phyloP scores from a whole-genome alignment of 1,140 invertebrate species.

The Pantala flavescens region DNA sequence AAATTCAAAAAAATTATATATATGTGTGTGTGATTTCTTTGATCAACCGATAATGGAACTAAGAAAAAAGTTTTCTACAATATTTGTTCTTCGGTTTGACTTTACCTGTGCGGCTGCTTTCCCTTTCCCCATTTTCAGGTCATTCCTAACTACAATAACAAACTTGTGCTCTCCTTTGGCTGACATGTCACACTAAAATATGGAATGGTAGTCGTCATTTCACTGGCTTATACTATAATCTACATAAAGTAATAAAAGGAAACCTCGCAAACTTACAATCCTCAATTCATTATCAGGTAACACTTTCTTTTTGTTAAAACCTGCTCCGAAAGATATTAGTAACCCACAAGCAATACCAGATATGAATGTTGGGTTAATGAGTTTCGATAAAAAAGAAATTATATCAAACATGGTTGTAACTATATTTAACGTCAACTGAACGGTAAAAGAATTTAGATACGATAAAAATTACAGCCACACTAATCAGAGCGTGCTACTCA shows the following conservation, averaged over 20 bases:
- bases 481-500: too few relatives aligned
- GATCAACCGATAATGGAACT: too few relatives aligned
- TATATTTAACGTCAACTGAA: too few relatives aligned
- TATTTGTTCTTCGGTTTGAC: too few relatives aligned
- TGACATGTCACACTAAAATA: slow-evolving; percentile 40
- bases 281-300: background rate
- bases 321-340: background rate
- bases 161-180: slow-evolving; percentile 45
- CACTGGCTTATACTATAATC: background rate
- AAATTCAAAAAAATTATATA: too few relatives aligned
- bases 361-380: background rate
- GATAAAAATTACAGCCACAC: too few relatives aligned
- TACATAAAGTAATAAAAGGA: too few relatives aligned
- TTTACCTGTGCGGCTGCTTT: slow-evolving; percentile 72
- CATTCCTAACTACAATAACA: slow-evolving; percentile 75
- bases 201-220: slow-evolving; percentile 57
- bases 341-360: background rate
- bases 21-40: too few relatives aligned
- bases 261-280: background rate
- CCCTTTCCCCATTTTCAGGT: slow-evolving; percentile 89
- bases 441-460: too few relatives aligned
- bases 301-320: background rate
- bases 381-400: background rate
- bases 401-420: background rate
- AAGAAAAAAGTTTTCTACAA: too few relatives aligned